Evolutionary conservation across 2,113 vertebrate species (phyloP), one percentile per base, ranked within the genome.

Genomic region (Pteruthius melanotis): DNA sequence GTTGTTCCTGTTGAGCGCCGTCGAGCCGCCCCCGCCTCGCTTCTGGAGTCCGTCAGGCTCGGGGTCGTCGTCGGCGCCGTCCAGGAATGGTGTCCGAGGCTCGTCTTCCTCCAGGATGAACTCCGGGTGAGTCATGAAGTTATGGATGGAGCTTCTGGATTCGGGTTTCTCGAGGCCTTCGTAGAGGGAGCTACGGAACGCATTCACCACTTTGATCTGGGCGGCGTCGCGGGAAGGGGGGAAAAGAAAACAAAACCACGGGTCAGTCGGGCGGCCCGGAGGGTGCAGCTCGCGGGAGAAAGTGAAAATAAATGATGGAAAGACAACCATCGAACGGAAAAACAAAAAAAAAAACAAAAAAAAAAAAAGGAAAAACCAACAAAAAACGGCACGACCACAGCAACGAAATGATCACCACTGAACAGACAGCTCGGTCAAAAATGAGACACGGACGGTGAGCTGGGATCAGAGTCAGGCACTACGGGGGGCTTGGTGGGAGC

Each of bases 191-290:
- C 98, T 99, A 98, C 99, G 99, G 98, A 99, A 99, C 27, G 99
- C 99, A 92, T 98, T 99, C 97, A 99, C 98, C 98, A 99, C 99
- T 97, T 99, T 99, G 99, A 99, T 99, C 99, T 99, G 16, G 26
- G 85, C 37, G 70, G 91, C 57, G 33, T 12, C 17, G 72, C 39
- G 39, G 39, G 39, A 13, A 13, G 70, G 49, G 20, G 9, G 63
- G 9, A 2, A 6, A 28, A 40, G 35, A n/a, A 84, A 47, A 27
- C 42, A 42, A 94, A 15, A 10, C 18, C 18, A 66, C 12, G 40
- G 63, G 93, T 98, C 83, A 98, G 97, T 44, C n/a, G 1, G 1
- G 93, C 42, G 45, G 50, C 1, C 24, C 64, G 35, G 35, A 31
- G 83, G 87, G 39, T 77, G 21, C 39, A 53, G 72, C 60, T 57